Conservation (phyloP, 2,113 vertebrate genomes). For the Oxygymnocypris stewartii region DNA sequence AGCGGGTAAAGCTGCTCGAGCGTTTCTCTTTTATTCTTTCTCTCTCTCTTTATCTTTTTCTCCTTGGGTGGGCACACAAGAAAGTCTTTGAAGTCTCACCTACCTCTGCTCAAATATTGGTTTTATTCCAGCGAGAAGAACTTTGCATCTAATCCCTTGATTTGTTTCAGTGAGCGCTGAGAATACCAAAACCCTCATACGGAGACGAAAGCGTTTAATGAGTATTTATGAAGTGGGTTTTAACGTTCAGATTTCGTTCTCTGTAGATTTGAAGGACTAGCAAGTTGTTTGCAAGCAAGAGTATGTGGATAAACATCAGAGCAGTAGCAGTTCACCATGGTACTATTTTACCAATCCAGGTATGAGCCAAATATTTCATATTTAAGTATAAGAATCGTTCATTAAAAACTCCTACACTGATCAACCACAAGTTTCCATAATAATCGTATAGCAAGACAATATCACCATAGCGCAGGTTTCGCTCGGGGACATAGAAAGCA, state of each 20-base stretch:
- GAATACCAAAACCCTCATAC: background rate
- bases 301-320: background rate
- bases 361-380: background rate
- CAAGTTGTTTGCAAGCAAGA: background rate
- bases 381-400: background rate
- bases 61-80: slow-evolving; percentile 25
- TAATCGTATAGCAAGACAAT: background rate
- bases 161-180: background rate
- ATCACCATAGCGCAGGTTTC: background rate
- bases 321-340: background rate
- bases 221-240: background rate
- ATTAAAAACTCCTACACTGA: background rate
- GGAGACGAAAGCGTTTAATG: background rate
- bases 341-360: background rate
- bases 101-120: slow-evolving; percentile 19
- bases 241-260: background rate
- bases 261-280: background rate
- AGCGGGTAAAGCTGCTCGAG: slow-evolving; percentile 17
- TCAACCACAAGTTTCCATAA: background rate
- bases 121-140: slow-evolving; percentile 18
- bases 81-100: slow-evolving; percentile 34
- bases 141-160: slow-evolving; percentile 19
- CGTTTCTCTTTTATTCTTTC: slow-evolving; percentile 20
- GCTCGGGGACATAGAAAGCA: slow-evolving; percentile 1
- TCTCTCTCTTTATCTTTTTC: background rate